Evolutionary conservation across 1,140 invertebrate species (phyloP), one percentile per base, ranked within the genome.

Genomic region (Meloidogyne hapla): DNA sequence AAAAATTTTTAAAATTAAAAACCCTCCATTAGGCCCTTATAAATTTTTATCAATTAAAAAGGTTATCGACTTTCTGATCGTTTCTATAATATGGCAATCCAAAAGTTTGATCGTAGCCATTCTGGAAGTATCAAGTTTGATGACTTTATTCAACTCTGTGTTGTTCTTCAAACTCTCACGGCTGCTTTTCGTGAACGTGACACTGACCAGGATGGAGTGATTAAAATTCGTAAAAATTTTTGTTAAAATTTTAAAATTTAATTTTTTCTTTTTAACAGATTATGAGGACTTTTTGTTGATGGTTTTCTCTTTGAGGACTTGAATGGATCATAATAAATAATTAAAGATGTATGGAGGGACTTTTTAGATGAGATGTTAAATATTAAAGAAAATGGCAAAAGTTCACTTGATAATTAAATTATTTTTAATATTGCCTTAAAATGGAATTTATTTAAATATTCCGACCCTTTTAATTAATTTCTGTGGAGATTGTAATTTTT

Each of bases 251-350:
- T n/a, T n/a, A n/a, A n/a, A n/a, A n/a, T n/a, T n/a, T n/a, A n/a
- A n/a, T n/a, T n/a, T n/a, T n/a, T n/a, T n/a, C n/a, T n/a, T n/a
- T n/a, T n/a, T n/a, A n/a, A 95, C 98, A 85, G 92, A 94, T 80
- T 99, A 98, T 86, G 95, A 99, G 89, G 94, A 98, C 85, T 99
- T 99, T 89, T 90, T 98, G 26, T 92, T 91, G 78, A 94, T 98
- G 91, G 95, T 98, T 21, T 95, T 97, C 87, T 93, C 92, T 85
- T 88, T 96, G 69, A 94, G 94, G 90, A 91, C 94, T 88, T 75
- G 38, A 75, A 21, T 26, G 18, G 13, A n/a, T n/a, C n/a, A n/a
- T n/a, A n/a, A n/a, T n/a, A n/a, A n/a, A n/a, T n/a, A n/a, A n/a
- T n/a, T n/a, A n/a, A n/a, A 5, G 15, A 48, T 4, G 18, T 33